phyloP scores from a whole-genome alignment of 1,140 invertebrate genomes.

The Pseudachorutes palmiensis region DNA sequence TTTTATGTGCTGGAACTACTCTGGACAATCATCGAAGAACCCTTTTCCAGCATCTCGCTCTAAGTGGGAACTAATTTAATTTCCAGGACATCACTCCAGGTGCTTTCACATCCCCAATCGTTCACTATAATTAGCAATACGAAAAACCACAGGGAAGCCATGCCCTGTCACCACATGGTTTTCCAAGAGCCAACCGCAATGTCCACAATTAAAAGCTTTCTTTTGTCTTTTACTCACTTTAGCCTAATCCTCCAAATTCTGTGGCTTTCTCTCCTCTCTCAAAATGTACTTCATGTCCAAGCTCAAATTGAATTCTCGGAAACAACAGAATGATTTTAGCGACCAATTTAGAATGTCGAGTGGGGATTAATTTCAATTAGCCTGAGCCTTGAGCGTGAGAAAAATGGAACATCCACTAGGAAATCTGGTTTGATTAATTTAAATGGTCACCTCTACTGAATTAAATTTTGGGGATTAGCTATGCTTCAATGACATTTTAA shows the following conservation, averaged over 20 bases:
- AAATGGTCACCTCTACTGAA: background rate
- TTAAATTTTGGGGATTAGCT: background rate
- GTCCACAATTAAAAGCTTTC: slow-evolving; percentile 2
- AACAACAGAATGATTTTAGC: too few relatives aligned
- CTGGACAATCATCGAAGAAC: background rate
- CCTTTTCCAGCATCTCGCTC: background rate
- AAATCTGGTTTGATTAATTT: background rate
- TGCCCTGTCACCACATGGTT: background rate
- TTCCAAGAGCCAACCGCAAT: too few relatives aligned
- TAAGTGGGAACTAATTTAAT: background rate
- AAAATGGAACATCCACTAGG: background rate
- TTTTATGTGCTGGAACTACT: background rate
- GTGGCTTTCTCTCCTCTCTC: background rate
- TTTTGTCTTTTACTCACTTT: background rate
- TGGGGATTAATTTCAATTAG: background rate
- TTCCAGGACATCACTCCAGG: background rate
- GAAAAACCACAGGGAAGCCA: background rate
- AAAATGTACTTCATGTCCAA: background rate
- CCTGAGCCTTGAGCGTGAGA: background rate
- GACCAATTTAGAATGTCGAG: too few relatives aligned
- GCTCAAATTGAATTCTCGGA: background rate
- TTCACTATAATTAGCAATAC: background rate
- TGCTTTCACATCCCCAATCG: background rate
- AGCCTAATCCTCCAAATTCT: background rate
- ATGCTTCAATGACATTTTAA: background rate